Evolutionary conservation across 35 echinoderm and acorn worm genomes (phyloP), one percentile per base, ranked within the genome.

Genomic region (Ptychodera flava): DNA sequence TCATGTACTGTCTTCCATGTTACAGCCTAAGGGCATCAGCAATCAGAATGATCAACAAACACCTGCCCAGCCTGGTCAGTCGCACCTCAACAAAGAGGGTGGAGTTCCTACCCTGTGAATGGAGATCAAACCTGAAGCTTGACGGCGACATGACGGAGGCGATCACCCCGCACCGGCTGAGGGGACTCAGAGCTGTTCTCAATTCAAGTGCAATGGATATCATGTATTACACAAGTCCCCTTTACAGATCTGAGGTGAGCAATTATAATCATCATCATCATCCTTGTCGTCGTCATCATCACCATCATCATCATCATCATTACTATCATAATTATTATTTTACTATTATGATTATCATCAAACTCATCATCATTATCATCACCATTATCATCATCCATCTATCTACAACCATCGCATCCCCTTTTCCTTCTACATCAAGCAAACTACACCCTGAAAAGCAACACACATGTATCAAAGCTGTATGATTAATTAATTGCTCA

Each of bases 141-240:
- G 96, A 99, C 53, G 79, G 85, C 30, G 92, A 92, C 16, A 83
- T 92, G n/a, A 91, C 94, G 16, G 85, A 85, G 0, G 80, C 93
- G 31, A 83, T 99, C 35, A 99, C 96, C 22, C 96, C 96, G 1
- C 86, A 98, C 33, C 89, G 88, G 28, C 64, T 99, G 22, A 99
- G 94, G 76, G 86, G 90, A 31, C 76, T 99, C 15, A 78, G 96
- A 15, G 76, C 89, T 83, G 93, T 94, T 16, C 88, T 99, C 16
- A 99, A 99, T 86, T 94, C 88, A 78, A 94, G 92, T 77, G 96
- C 87, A 28, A 92, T 99, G 90, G 96, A 99, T 89, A 86, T 99
- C 31, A 76, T 99, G 81, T 99, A 99, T 76, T 99, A 99, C 80
- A 90, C 93, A 31, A 94, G 96, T 81, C 96, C 96, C 76, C 80